phyloP scores from a whole-genome alignment of 2,888 invertebrate species.

The Mechanitis mazaeus region DNA sequence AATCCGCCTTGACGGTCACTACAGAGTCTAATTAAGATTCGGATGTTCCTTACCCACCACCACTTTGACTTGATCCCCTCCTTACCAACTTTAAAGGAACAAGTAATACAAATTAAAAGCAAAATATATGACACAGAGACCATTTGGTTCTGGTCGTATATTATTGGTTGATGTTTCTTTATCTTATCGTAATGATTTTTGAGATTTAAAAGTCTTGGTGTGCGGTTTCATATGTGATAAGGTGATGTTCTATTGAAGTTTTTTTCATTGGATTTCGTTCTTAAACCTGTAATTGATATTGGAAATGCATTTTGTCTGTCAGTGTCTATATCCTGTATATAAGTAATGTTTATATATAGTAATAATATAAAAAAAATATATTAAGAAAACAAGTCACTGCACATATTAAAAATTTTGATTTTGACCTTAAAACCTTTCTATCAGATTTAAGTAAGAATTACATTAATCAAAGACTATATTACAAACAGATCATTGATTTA shows the following conservation, averaged over 20 bases:
- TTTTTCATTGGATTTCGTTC: slow-evolving; percentile 22
- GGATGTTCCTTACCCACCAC: slow-evolving; percentile 39
- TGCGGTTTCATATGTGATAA: slow-evolving; percentile 60
- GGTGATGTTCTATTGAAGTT: slow-evolving; percentile 33
- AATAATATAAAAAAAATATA: not conserved
- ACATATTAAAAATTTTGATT: not conserved
- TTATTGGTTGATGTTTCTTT: slow-evolving; percentile 45
- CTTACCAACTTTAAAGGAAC: slow-evolving; percentile 8
- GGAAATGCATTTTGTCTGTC: slow-evolving; percentile 15
- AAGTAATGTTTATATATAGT: not conserved
- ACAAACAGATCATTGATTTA: no score
- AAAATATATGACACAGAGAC: slow-evolving; percentile 25
- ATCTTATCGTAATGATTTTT: slow-evolving; percentile 72
- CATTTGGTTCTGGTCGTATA: slow-evolving; percentile 38
- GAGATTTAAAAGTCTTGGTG: slow-evolving; percentile 63
- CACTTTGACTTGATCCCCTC: slow-evolving; percentile 38
- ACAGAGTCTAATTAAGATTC: slow-evolving; percentile 70
- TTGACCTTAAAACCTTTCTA: not conserved
- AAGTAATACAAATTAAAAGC: slow-evolving; percentile 6
- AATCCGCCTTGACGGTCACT: slow-evolving; percentile 71
- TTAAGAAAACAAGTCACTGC: not conserved
- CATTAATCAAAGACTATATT: no score
- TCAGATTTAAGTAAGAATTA: no score
- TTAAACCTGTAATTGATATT: slow-evolving; percentile 30
- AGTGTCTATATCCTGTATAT: not conserved